A percentile compares a stretch with the other conserved stretches of the same genome.
phyloP scores from a whole-genome alignment of 2,113 vertebrate species.

The Puma concolor region DNA sequence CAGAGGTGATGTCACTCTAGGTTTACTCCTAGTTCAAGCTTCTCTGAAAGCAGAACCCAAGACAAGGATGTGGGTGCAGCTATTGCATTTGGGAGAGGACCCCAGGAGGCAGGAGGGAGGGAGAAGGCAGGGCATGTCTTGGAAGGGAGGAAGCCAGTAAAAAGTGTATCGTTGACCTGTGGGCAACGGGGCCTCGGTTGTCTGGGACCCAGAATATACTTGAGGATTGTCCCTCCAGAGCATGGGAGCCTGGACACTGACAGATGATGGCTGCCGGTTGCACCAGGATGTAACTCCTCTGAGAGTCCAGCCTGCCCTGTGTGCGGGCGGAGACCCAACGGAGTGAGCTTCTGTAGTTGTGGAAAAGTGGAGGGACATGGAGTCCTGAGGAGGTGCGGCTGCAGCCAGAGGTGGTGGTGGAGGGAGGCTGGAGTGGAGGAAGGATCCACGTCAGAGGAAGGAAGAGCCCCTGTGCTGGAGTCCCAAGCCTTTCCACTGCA shows the following conservation, averaged over 20 bases:
- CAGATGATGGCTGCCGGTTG: background rate
- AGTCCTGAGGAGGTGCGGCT: background rate
- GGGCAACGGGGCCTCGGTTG: background rate
- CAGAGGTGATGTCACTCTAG: background rate
- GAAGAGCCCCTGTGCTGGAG: fast-evolving
- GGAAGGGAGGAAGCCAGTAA: background rate
- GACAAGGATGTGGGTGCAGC: background rate
- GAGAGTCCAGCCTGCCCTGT: background rate
- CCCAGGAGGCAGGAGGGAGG: background rate
- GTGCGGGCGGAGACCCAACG: background rate
- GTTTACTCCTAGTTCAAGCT: background rate
- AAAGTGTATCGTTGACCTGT: background rate
- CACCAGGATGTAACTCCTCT: background rate
- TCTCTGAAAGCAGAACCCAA: background rate
- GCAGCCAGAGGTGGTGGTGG: fast-evolving
- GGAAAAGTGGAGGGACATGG: background rate
- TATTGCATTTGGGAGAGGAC: background rate
- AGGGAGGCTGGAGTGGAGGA: fast-evolving
- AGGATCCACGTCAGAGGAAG: background rate
- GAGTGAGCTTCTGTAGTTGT: background rate
- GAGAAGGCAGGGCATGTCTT: background rate
- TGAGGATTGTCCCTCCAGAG: background rate
- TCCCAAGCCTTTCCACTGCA: background rate
- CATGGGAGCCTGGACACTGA: background rate
- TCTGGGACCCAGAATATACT: background rate